Percentiles rank a stretch among this genome's conserved stretches.
Conservation (phyloP, 2,113 vertebrate genomes). For the Lates calcarifer region DNA sequence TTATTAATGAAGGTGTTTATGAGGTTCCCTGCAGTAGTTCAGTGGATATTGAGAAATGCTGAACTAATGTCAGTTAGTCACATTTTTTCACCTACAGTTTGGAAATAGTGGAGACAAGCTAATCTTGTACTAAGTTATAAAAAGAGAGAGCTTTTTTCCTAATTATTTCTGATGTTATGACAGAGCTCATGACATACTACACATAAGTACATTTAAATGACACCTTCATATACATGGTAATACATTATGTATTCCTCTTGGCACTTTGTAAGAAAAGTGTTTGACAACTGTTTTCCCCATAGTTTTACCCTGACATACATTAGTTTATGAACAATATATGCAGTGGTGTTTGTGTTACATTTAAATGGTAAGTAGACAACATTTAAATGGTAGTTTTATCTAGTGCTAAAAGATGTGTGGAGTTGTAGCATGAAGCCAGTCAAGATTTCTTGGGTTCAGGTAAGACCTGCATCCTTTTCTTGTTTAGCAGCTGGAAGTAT, state of each 20-base stretch:
- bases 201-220: background rate
- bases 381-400: background rate
- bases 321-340: background rate
- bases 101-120: background rate
- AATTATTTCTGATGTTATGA: background rate
- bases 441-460: background rate
- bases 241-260: background rate
- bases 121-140: too few species aligned
- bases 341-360: background rate
- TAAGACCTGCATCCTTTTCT: background rate
- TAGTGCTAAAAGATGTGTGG: background rate
- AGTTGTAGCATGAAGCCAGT: background rate
- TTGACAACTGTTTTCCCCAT: background rate
- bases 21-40: background rate
- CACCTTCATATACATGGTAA: background rate
- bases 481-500: background rate
- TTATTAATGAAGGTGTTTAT: conserved; percentile 41
- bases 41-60: background rate
- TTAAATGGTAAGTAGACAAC: background rate
- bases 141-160: background rate
- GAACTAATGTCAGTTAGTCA: background rate
- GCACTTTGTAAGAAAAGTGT: too few species aligned
- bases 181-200: background rate
- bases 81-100: background rate
- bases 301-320: background rate